Evolutionary conservation across 2,797 vertebrate species (phyloP).

Genomic region (Loris lydekkerianus): DNA sequence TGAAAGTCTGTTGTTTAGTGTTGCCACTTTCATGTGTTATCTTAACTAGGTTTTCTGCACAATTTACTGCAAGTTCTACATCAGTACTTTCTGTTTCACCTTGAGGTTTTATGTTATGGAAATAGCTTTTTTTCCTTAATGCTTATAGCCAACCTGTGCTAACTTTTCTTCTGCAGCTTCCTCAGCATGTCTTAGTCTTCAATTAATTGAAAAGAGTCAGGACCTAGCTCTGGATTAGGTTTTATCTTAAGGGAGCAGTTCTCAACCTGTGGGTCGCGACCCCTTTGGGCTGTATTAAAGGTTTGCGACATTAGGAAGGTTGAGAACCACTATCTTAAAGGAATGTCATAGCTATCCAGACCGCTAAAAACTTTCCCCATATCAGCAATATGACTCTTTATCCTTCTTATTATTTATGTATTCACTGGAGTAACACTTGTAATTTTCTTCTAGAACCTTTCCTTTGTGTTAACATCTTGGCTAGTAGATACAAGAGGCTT

Average conservation of each 20-base stretch:
- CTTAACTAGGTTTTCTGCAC: background rate
- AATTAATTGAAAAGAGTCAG: background rate
- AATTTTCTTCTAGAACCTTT: background rate
- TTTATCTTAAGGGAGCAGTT: background rate
- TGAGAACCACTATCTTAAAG: background rate
- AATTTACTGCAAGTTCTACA: background rate
- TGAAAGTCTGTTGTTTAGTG: background rate
- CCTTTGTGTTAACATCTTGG: background rate
- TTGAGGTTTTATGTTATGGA: background rate
- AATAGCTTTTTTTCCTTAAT: background rate
- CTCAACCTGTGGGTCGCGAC: no score
- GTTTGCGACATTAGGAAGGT: no score
- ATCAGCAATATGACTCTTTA: background rate
- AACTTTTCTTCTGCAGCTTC: background rate
- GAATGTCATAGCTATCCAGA: background rate
- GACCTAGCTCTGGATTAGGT: background rate
- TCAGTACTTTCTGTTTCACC: background rate
- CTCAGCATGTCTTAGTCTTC: background rate
- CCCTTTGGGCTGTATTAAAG: no score
- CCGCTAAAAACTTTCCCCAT: background rate
- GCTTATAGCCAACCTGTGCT: background rate
- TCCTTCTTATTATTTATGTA: background rate
- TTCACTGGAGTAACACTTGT: background rate
- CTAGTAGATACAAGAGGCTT: background rate
- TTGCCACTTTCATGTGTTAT: background rate